phyloP scores from a whole-genome alignment of 2,888 invertebrate species.

The Nomada goodeniana region DNA sequence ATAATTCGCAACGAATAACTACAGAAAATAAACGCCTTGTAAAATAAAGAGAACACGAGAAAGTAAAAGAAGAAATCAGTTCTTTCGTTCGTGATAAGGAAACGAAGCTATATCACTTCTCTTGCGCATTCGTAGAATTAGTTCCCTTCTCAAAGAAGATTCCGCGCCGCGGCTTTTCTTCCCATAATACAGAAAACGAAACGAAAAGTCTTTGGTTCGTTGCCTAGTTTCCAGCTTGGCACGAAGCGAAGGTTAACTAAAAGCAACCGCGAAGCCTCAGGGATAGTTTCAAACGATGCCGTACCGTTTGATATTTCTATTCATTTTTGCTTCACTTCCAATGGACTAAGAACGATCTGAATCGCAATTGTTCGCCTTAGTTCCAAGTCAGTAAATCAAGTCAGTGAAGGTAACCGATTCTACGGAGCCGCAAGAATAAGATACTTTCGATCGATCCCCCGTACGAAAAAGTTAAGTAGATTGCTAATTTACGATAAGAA shows the following conservation, averaged over 20 bases:
- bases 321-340: not conserved
- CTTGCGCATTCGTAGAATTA: not conserved
- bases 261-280: not conserved
- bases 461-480: not conserved
- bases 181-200: not conserved
- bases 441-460: not conserved
- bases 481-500: not conserved
- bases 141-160: constrained; percentile 22
- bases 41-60: not conserved
- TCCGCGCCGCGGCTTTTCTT: constrained; percentile 3
- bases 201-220: not conserved
- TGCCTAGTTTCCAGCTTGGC: constrained; percentile 3
- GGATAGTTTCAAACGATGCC: constrained; percentile 1
- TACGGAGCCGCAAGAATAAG: not conserved
- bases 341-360: not conserved
- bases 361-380: not conserved
- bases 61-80: not conserved
- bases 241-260: not conserved
- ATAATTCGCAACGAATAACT: not conserved
- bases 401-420: not conserved
- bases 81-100: not conserved
- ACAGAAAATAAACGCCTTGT: not conserved
- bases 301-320: constrained; percentile 1
- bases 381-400: constrained; percentile 1
- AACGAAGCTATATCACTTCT: not conserved